Conservation (phyloP, 1,140 invertebrate genomes). For the Uloborus diversus region DNA sequence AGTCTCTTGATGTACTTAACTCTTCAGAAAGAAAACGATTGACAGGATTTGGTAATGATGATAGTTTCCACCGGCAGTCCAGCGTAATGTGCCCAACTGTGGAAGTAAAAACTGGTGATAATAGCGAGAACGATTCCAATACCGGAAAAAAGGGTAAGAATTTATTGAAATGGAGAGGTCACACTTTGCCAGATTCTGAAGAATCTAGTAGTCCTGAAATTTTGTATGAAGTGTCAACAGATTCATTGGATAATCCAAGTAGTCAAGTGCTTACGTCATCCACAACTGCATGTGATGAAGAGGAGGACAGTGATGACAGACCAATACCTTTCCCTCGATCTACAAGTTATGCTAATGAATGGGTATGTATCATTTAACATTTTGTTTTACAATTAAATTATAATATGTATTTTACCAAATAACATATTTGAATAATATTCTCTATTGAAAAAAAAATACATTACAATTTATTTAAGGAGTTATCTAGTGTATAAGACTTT, state of each 20-base stretch:
- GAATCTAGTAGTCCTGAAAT: background rate
- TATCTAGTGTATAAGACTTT: too few relatives aligned
- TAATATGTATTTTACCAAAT: too few relatives aligned
- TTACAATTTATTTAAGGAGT: too few relatives aligned
- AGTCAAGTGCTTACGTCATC: background rate
- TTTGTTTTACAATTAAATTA: background rate
- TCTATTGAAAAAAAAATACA: too few relatives aligned
- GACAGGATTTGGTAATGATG: constrained; percentile 17
- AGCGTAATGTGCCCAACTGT: constrained; percentile 43
- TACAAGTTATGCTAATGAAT: constrained; percentile 27
- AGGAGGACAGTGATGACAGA: constrained; percentile 5
- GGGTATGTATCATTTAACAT: constrained; percentile 12
- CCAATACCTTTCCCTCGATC: constrained; percentile 36
- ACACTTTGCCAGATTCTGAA: constrained; percentile 34
- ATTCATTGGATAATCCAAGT: background rate
- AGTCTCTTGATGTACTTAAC: constrained; percentile 46
- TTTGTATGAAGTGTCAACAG: too few relatives aligned
- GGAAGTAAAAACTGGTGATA: constrained; percentile 16
- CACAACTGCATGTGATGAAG: constrained; percentile 13
- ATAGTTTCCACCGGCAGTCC: constrained; percentile 41
- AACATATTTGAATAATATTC: too few relatives aligned
- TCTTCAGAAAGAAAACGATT: constrained; percentile 36
- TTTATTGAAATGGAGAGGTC: constrained; percentile 53
- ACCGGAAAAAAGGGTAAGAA: constrained; percentile 25
- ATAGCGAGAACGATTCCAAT: background rate